Evolutionary conservation across 92 coral and sea anemone species (phyloP), one percentile per base, ranked within the genome.

Genomic region (Umimayanthus kanabou): DNA sequence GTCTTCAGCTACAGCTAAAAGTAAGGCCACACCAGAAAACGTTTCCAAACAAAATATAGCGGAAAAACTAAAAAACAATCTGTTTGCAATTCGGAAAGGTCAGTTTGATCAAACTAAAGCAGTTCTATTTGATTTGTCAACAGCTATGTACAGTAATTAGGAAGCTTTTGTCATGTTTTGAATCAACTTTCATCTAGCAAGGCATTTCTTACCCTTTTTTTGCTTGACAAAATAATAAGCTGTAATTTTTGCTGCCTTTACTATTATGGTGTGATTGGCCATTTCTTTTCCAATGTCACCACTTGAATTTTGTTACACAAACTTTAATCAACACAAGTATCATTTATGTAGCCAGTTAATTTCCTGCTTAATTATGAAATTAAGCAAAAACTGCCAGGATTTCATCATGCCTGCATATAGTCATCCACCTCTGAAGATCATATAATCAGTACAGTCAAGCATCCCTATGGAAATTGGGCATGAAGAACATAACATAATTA

Each of bases 1-100:
- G 77, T 73, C 77, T 73, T 73, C 77, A 73, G 77, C 77, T 73
- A 73, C 77, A 30, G 77, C 77, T 73, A 73, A 73, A 73, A 73
- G 78, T 33, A 73, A 73, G 78, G 42, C 78, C 47, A 73, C 78
- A 73, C 78, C 18, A 73, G 78, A 73, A 73, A 73, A 73, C 28
- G 49, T 37, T 39, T 18, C 80, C 28, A 76, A 2, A 53, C 58
- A 53, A 53, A 53, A 75, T 33, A 39, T 75, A 75, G 80, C 26
- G 0, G 49, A 3, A 75, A 75, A 75, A 75, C 53, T 75, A 39
- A 75, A 75, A 75, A 75, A 74, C 80, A 75, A 39, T 75, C 80
- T 75, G 80, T 39, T 75, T 75, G 55, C 80, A 75, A 37, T 75
- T 39, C 40, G 28, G 80, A 75, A 75, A 75, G 78, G 80, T 75